A percentile compares a stretch with the other conserved stretches of the same genome.
Conservation (phyloP, 2,797 vertebrate genomes). For the Mergus octosetaceus region DNA sequence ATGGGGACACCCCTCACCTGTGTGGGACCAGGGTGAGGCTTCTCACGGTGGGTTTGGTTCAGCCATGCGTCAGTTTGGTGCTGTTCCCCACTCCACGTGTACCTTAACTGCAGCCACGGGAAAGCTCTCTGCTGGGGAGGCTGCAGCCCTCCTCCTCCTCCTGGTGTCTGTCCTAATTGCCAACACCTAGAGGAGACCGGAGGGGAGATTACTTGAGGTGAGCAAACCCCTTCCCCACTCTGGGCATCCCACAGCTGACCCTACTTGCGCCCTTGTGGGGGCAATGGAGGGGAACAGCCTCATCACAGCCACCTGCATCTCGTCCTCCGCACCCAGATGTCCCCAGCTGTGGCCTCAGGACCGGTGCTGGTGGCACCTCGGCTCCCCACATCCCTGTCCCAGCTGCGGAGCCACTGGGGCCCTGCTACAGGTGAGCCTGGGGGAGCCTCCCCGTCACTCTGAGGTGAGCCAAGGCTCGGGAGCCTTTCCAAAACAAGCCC, state of each 20-base stretch:
- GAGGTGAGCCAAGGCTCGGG: not conserved
- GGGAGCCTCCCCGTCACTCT: not conserved
- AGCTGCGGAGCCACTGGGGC: not conserved
- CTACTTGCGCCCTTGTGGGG: not conserved
- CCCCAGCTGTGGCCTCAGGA: not conserved
- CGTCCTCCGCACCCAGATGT: not conserved
- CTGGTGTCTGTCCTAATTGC: not conserved
- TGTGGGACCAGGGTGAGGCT: not conserved
- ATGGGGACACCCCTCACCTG: accelerated
- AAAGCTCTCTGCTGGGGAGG: not conserved
- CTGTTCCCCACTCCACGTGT: accelerated
- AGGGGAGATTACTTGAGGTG: not conserved
- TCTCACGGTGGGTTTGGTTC: not conserved
- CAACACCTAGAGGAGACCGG: not conserved
- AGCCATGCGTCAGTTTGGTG: accelerated
- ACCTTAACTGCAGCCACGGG: not conserved
- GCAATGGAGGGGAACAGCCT: not conserved
- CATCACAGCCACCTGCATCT: not conserved
- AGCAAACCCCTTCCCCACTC: not conserved
- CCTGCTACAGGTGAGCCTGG: not conserved
- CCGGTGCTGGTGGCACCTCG: not conserved
- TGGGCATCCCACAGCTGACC: not conserved
- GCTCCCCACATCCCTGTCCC: accelerated
- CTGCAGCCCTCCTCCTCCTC: not conserved
- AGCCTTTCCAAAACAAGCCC: not conserved